Percentiles rank a stretch among this genome's conserved stretches.
These are phyloP conservation scores for Heliconius eleuchia DNA, from an alignment of 1,140 invertebrate species.

Conservation along the genomic window DNA sequence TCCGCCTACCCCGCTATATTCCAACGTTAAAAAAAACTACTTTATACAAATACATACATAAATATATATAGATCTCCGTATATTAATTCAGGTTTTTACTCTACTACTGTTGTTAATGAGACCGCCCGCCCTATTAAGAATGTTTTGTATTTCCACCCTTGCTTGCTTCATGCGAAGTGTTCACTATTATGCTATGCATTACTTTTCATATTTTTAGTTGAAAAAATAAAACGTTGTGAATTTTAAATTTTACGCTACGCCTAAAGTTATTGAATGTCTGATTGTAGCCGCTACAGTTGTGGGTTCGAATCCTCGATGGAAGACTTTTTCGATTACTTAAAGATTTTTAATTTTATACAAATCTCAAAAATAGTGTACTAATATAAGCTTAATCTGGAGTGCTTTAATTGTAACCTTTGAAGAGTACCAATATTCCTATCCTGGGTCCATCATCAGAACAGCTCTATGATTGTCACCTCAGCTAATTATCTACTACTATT, in stretches of 20 bases:
- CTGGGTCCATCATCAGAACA: too few relatives aligned
- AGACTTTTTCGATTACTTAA: too few relatives aligned
- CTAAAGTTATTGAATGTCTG: background rate
- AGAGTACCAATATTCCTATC: too few relatives aligned
- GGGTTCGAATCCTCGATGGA: too few relatives aligned
- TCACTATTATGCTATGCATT: conserved; percentile 9
- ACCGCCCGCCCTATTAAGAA: conserved; percentile 23
- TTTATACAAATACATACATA: background rate
- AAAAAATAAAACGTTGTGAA: background rate
- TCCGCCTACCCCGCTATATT: too few relatives aligned
- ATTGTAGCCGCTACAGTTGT: background rate
- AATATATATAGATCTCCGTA: background rate
- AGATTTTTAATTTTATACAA: too few relatives aligned
- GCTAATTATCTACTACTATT: too few relatives aligned
- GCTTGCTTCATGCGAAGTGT: conserved; percentile 16
- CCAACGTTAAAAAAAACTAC: background rate
- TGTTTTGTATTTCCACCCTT: conserved; percentile 19
- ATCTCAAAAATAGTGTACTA: too few relatives aligned
- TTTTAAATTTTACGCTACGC: background rate
- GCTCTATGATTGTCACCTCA: too few relatives aligned
- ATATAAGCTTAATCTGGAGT: too few relatives aligned
- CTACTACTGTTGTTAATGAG: conserved; percentile 22
- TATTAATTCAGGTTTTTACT: background rate
- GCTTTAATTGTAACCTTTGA: too few relatives aligned
- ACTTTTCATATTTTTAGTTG: conserved; percentile 9